Percentiles rank a stretch among this genome's conserved stretches.
phyloP scores from a whole-genome alignment of 2,888 invertebrate species.

The Andrena bucephala region DNA sequence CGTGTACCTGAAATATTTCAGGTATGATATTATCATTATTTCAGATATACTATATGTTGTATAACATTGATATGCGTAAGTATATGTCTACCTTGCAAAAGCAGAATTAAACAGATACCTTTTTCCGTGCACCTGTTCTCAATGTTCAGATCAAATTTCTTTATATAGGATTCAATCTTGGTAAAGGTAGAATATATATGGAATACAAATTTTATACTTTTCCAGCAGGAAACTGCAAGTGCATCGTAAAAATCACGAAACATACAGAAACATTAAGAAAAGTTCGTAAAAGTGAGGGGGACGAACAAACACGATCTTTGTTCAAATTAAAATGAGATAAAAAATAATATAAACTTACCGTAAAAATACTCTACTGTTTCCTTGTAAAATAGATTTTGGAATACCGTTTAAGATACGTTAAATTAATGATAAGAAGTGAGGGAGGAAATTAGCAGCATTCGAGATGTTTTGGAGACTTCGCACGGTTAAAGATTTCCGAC shows the following conservation, averaged over 20 bases:
- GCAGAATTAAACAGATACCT: neutral
- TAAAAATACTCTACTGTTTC: neutral
- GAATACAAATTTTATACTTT: neutral
- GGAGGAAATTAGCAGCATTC: neutral
- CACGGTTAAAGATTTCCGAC: neutral
- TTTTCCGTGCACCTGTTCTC: neutral
- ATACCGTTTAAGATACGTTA: neutral
- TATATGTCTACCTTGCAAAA: neutral
- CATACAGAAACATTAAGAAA: neutral
- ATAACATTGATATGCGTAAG: slow-evolving; percentile 18
- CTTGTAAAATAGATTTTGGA: neutral
- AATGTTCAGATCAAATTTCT: slow-evolving; percentile 1
- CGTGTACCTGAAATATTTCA: neutral
- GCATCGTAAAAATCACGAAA: slow-evolving; percentile 1
- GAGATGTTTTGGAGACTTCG: neutral
- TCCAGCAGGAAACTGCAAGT: slow-evolving; percentile 5
- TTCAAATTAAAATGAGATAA: neutral
- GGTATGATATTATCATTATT: neutral
- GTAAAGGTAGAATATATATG: neutral
- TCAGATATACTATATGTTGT: slow-evolving; percentile 1
- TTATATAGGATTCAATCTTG: neutral
- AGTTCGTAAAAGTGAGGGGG: neutral
- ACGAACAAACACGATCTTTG: neutral
- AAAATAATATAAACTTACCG: neutral
- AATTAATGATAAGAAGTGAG: neutral